Conservation (phyloP, 1,140 invertebrate genomes). For the Polyergus mexicanus region DNA sequence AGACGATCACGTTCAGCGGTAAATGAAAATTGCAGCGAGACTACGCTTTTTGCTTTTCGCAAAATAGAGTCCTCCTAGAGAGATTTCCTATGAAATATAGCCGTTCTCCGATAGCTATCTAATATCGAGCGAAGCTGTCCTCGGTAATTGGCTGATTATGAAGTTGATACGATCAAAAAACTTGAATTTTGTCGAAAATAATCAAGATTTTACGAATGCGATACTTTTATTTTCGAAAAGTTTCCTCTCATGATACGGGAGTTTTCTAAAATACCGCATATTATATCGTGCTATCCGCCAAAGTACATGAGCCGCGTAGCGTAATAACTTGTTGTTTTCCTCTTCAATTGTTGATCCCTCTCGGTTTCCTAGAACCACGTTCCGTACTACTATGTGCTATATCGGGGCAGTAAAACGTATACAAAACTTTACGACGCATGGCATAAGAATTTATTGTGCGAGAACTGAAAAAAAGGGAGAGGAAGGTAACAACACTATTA, state of each 20-base stretch:
- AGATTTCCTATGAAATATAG: neutral
- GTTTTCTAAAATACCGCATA: neutral
- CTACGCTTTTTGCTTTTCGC: neutral
- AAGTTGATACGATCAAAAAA: neutral
- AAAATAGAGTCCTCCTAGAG: neutral
- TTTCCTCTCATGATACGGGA: neutral
- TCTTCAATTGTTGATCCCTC: slow-evolving; percentile 54
- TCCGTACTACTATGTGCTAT: slow-evolving; percentile 1
- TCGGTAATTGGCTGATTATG: neutral
- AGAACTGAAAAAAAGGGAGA: neutral
- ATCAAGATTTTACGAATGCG: neutral
- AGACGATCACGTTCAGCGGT: neutral
- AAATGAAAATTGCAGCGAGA: slow-evolving; percentile 22
- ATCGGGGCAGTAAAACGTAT: slow-evolving; percentile 35
- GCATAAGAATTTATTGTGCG: slow-evolving; percentile 53
- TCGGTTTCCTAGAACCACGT: slow-evolving; percentile 58
- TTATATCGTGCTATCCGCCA: neutral
- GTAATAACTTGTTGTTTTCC: slow-evolving; percentile 41
- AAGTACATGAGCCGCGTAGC: slow-evolving; percentile 15
- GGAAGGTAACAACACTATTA: neutral
- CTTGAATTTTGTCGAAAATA: slow-evolving; percentile 10
- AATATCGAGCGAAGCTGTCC: neutral
- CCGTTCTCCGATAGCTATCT: neutral
- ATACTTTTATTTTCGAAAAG: neutral
- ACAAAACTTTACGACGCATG: slow-evolving; percentile 57